phyloP scores from a whole-genome alignment of 1,140 invertebrate genomes.

The Meloidogyne exigua region DNA sequence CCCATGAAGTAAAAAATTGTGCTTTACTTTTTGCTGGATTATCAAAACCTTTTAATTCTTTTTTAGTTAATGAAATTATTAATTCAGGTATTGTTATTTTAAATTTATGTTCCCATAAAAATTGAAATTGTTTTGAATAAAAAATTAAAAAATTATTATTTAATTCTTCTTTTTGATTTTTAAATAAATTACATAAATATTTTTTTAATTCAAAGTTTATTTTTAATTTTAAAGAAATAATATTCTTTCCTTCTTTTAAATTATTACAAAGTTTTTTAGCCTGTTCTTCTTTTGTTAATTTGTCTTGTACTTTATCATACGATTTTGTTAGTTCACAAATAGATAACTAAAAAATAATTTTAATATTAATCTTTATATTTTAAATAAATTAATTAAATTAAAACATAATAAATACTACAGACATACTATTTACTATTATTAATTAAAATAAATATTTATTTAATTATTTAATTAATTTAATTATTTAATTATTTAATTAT shows the following conservation, averaged over 20 bases:
- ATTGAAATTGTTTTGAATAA: not conserved
- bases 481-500: not conserved
- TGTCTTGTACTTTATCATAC: too few relatives aligned
- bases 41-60: not conserved
- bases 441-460: too few relatives aligned
- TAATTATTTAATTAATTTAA: too few relatives aligned
- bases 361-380: too few relatives aligned
- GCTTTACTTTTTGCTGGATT: conserved; percentile 1
- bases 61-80: not conserved
- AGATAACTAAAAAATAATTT: not conserved
- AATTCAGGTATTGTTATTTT: not conserved
- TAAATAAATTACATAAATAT: not conserved
- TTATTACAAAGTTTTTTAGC: not conserved
- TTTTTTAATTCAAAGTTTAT: not conserved
- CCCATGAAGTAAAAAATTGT: not conserved
- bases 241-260: too few relatives aligned
- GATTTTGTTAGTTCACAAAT: not conserved
- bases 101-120: not conserved
- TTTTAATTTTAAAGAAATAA: not conserved
- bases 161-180: not conserved
- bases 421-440: too few relatives aligned
- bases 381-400: too few relatives aligned
- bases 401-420: too few relatives aligned
- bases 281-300: not conserved
- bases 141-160: not conserved